Base-by-base conservation (phyloP, 53 echinoderm and acorn worm species). In the Apostichopus leukothele region DNA sequence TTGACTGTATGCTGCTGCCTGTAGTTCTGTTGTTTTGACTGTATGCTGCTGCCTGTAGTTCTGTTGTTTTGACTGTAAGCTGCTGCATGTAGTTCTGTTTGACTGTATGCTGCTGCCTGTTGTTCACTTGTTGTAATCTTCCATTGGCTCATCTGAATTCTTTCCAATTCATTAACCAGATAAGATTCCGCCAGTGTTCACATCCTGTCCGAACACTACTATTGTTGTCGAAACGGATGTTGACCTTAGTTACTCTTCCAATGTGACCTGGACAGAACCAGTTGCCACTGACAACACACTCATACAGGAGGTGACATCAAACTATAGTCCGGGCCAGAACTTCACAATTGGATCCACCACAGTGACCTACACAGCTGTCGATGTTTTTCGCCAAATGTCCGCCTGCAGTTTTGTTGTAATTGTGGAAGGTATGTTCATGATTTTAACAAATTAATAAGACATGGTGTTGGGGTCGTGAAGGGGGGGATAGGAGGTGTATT, bases 371-470 rank as follows among this genome's bases (percentile, higher is more conserved):
- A 71, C 76, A 0, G 91, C 91, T 5, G 67, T 57, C 13, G 88
- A 91, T 79, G 88, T 67, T 8, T 63, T 88, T 21, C 60, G 55
- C 5, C 78, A 25, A 7, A 80, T 18, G 7, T 79, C 80, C 1
- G 74, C 74, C 11, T 91, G 84, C 39, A 39, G 83, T 7, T 83
- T 91, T 76, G 67, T 60, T 19, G 74, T 94, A 16, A 76, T 87
- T 51, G 91, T 94, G 19, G 67, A 59, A 81, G 94, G 94, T 92
- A 78, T 23, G 91, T 86, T 27, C 23, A 57, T 7, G 57, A 57
- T 9, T 57, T 57, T 39, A 39, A 39, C 2, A 39, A 39, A 39
- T 39, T 3, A 39, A 39, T 39, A 0, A 0, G 39, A 39, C 39
- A 39, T 39, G 39, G 39, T 39, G 39, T 39, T 39, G 39, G 39